Percentiles rank a stretch among this genome's conserved stretches.
phyloP scores from a whole-genome alignment of 2,113 vertebrate species.

The Laticauda colubrina region DNA sequence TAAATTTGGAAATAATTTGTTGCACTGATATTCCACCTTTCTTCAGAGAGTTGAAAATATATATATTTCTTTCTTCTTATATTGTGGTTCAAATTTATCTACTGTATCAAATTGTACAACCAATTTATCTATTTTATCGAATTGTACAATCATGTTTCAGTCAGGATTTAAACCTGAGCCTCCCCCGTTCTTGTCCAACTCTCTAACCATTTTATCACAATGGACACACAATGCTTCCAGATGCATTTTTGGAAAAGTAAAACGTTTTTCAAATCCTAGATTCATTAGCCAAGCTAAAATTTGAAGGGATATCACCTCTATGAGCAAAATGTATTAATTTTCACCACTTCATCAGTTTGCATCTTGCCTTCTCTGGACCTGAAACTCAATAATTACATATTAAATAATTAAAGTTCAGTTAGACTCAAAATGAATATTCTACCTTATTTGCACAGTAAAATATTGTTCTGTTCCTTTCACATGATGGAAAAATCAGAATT shows the following conservation, averaged over 20 bases:
- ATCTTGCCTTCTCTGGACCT: not conserved
- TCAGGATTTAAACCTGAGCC: not conserved
- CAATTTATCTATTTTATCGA: not conserved
- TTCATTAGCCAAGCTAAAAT: not conserved
- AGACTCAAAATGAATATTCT: not conserved
- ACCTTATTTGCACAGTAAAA: not conserved
- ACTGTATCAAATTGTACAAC: not conserved
- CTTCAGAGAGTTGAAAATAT: not conserved
- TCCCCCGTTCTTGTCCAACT: not conserved
- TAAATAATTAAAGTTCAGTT: not conserved
- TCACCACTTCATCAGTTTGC: not conserved
- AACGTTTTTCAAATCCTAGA: not conserved
- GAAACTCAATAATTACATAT: not conserved
- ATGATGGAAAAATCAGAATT: not conserved
- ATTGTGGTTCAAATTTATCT: not conserved
- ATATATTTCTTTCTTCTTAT: not conserved
- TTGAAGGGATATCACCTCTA: not conserved
- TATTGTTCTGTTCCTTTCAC: not conserved
- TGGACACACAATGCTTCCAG: not conserved
- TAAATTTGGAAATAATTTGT: not conserved
- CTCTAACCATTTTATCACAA: not conserved
- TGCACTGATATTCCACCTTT: not conserved
- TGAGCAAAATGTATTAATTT: not conserved
- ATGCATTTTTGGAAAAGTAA: not conserved
- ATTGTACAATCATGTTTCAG: not conserved